A percentile compares a stretch with the other conserved stretches of the same genome.
phyloP scores from a whole-genome alignment of 2,797 vertebrate genomes.

The Notolepis coatsorum region DNA sequence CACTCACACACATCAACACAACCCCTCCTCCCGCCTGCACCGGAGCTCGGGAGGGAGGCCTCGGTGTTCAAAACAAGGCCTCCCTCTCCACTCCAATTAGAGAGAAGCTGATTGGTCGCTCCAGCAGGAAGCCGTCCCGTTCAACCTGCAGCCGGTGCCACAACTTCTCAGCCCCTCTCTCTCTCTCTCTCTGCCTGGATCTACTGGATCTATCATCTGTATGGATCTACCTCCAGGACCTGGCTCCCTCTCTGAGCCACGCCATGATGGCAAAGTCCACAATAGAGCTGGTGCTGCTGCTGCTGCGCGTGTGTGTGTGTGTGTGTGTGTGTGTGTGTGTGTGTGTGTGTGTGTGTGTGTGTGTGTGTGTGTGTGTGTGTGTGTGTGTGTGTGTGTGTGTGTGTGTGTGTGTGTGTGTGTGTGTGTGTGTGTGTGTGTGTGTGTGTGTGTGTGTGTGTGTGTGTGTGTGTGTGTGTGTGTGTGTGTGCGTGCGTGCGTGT shows the following conservation, averaged over 20 bases:
- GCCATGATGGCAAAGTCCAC: too few relatives aligned
- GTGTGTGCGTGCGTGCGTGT: not conserved
- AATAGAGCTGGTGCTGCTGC: constrained; percentile 10
- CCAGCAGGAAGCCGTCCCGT: constrained; percentile 61
- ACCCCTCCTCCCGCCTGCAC: not conserved
- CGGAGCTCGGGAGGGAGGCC: constrained; percentile 13
- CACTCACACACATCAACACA: not conserved
- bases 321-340: not conserved
- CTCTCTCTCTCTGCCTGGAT: too few relatives aligned
- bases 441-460: not conserved
- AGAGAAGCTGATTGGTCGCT: constrained; percentile 59
- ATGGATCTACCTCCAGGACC: too few relatives aligned
- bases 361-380: not conserved
- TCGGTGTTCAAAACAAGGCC: constrained; percentile 41
- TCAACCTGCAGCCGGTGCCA: constrained; percentile 59
- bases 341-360: not conserved
- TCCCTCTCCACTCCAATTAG: constrained; percentile 65
- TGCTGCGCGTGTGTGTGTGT: not conserved
- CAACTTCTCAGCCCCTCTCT: constrained; percentile 56
- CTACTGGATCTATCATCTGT: too few relatives aligned
- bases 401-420: too few relatives aligned
- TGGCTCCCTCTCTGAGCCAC: too few relatives aligned
- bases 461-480: not conserved
- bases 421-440: not conserved
- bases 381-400: not conserved